phyloP scores from a whole-genome alignment of 2,797 vertebrate species.

The Macrochelys suwanniensis region DNA sequence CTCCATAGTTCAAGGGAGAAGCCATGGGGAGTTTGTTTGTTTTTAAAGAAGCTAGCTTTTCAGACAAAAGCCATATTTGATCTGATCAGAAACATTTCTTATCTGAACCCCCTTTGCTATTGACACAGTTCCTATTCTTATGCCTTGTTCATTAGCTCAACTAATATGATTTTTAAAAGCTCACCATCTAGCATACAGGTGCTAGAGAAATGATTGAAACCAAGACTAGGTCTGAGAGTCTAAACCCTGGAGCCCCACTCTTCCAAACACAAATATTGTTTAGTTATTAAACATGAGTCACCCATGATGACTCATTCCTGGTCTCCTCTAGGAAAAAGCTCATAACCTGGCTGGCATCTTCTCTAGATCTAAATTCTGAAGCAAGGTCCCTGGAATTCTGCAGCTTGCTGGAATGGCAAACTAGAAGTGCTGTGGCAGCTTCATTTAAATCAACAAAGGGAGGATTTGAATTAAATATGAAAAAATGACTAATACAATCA shows the following conservation, averaged over 20 bases:
- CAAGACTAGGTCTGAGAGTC: background rate
- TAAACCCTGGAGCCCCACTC: background rate
- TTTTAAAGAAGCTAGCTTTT: background rate
- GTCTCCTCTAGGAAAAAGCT: background rate
- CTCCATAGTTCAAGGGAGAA: background rate
- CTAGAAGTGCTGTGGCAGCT: background rate
- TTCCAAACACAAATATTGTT: background rate
- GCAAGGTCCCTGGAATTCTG: background rate
- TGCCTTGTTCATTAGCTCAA: background rate
- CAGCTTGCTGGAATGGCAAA: background rate
- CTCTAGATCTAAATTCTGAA: background rate
- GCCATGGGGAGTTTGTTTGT: background rate
- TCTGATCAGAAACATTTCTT: slow-evolving; percentile 14
- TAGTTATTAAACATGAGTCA: background rate
- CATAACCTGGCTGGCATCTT: background rate
- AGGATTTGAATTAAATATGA: background rate
- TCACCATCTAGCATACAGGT: background rate
- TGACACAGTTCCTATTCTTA: slow-evolving; percentile 1
- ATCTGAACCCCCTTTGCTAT: background rate
- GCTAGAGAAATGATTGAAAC: background rate
- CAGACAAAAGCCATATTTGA: slow-evolving; percentile 28
- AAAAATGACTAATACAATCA: background rate
- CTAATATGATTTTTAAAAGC: background rate
- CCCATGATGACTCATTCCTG: background rate
- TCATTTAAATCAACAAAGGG: background rate